Conservation (phyloP, 1,140 invertebrate genomes). For the Drosophila miranda region DNA sequence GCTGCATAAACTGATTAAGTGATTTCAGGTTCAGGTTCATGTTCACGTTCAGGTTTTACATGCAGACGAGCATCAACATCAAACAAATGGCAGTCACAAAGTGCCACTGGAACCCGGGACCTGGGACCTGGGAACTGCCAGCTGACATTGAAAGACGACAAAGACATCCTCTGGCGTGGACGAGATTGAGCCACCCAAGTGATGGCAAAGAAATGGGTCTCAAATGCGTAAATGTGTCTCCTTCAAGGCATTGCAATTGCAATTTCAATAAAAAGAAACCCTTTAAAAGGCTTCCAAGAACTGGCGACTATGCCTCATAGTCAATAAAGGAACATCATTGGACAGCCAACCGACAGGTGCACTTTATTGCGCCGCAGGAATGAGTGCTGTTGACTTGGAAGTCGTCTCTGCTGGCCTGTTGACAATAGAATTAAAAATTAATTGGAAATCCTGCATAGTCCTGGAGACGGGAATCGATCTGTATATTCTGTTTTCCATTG, state of each 20-base stretch:
- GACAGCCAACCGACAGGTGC: constrained; percentile 11
- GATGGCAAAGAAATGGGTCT: neutral
- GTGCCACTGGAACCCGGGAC: neutral
- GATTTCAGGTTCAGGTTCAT: constrained; percentile 47
- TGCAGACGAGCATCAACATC: constrained; percentile 9
- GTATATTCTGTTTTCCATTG: too few species aligned
- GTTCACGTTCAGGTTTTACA: constrained; percentile 29
- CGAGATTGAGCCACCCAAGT: too few species aligned
- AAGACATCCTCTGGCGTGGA: too few species aligned
- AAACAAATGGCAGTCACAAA: constrained; percentile 4
- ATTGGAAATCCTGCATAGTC: neutral
- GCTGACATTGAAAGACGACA: constrained; percentile 9
- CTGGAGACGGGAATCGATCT: too few species aligned
- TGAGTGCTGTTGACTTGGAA: neutral
- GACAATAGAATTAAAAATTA: constrained; percentile 15
- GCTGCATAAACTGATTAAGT: constrained; percentile 68
- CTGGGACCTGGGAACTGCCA: constrained; percentile 16
- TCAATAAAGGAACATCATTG: constrained; percentile 9
- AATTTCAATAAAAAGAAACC: neutral
- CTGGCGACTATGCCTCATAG: constrained; percentile 1
- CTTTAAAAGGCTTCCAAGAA: constrained; percentile 9
- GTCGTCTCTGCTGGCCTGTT: neutral
- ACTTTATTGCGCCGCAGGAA: constrained; percentile 1
- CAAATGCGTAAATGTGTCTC: neutral
- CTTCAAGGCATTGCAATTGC: constrained; percentile 1